Base-by-base conservation (phyloP, 2,888 invertebrate genomes). In the Galerucella calmariensis region DNA sequence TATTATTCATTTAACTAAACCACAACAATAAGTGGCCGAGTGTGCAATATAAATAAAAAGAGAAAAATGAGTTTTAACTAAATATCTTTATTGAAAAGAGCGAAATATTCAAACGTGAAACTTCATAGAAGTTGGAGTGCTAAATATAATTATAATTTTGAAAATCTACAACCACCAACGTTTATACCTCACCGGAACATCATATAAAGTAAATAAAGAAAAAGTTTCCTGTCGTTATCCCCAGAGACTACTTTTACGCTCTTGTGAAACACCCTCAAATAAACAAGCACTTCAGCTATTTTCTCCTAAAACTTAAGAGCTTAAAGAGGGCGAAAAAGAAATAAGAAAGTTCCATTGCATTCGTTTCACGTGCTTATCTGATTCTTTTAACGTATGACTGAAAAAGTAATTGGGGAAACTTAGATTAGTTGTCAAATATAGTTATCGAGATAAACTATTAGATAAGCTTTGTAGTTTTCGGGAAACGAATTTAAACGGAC, bases 281-380 rank as follows among this genome's bases (percentile, higher is more conserved):
- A 79, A 78, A 79, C 75, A 71, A 68, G 70, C 76, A 73, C 77
- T 70, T 74, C 75, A 75, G 72, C 75, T 72, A 77, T 77, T 80
- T 74, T 69, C 78, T 75, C 74, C 77, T 78, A 77, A 79, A 79
- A 79, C 79, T 73, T 79, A 78, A 73, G 73, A 74, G 79, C 77
- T 78, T 77, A 73, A 69, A 75, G 72, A 77, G 72, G 71, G 74
- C 51, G 72, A 74, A 70, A 75, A 75, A 74, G 77, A 76, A 78
- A 77, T 79, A 79, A 76, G 77, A 73, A 78, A 77, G 75, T 79
- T 79, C 74, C 78, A 79, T 74, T 66, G 74, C 72, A 65, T 68
- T 68, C 70, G 61, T 72, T 67, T 72, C 69, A 72, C 69, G 63
- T 75, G 67, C 72, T 76, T 76, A 72, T 72, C 74, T 74, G 74